Evolutionary conservation across 2,888 invertebrate genomes (phyloP), one percentile per base, ranked within the genome.

Genomic region (Monoplex corrugatus): DNA sequence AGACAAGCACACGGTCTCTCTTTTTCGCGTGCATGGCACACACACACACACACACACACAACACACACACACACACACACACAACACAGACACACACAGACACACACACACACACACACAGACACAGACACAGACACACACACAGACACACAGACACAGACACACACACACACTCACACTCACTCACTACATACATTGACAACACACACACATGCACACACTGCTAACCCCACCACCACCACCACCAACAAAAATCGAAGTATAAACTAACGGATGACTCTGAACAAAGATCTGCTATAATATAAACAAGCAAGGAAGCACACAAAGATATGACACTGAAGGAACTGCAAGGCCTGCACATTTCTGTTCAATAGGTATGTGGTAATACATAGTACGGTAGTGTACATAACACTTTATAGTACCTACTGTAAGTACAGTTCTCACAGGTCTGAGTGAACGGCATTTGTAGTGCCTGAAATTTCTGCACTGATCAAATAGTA

Each of bases 191-290:
- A 63, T 28, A 63, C 63, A 63, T 28, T 16, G 3, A 63, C 63
- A 63, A 63, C 63, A 63, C 63, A 63, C 63, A 63, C 63, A 63
- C 63, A 63, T 28, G 28, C 63, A 63, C 63, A 63, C 63, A 63
- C 63, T 23, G 23, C 3, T 3, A 63, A 16, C 10, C n/a, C 6
- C 23, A n/a, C 28, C 68, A 68, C 2, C 16, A 28, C 6, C 68
- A 68, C 16, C 8, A 68, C n/a, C n/a, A n/a, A 8, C 6, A 28
- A 32, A n/a, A 2, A 68, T 28, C n/a, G 2, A 28, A 68, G 68
- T 57, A 57, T n/a, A n/a, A n/a, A n/a, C n/a, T 57, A 57, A 28
- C 16, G 57, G 19, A 57, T 57, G 19, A 57, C 1, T 10, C 57
- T 57, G 10, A 2, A 5, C 2, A 23, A 57, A 2, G 19, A 50